Evolutionary conservation across 1,140 invertebrate species (phyloP), one percentile per base, ranked within the genome.

Genomic region (Drosophila ananassae): DNA sequence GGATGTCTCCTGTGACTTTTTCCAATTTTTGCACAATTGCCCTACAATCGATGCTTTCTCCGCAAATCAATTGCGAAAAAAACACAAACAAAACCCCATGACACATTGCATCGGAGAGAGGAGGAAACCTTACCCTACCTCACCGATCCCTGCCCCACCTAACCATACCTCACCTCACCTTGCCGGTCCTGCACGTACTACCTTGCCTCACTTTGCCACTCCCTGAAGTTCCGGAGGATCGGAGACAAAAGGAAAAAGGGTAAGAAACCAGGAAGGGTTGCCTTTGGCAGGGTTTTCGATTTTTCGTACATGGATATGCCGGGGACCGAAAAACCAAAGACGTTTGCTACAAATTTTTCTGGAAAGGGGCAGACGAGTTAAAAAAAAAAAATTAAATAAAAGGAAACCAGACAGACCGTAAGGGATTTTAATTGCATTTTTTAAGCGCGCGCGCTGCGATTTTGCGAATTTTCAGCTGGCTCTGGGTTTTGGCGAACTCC

Each of bases 11-110:
- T 73, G 83, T 89, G 82, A 87, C 82, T 87, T 89, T 83, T 83
- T 64, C 79, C 79, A 89, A 87, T 83, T 87, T 89, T 87, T 83
- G 83, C 83, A 89, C 83, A 87, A 87, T 87, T 87, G 87, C 73
- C 79, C 76, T 82, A 87, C 83, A 87, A 87, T 87, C 83, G 83
- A 87, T 87, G 83, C 83, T 87, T 87, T 87, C 83, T 87, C 83
- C 83, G 83, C 83, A 87, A 87, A 87, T 87, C 83, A 87, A 87
- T 87, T 87, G 83, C 79, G 59, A 77, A 89, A 75, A 82, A 87
- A 87, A 89, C 83, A 87, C 83, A 87, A 87, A 87, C 83, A 87
- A 89, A 87, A 87, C 83, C 83, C 83, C 83, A 83, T 79, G 83
- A 89, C 83, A 87, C 75, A 89, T 89, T 82, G 82, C 83, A 22